Evolutionary conservation across 2,888 invertebrate species (phyloP), one percentile per base, ranked within the genome.

Genomic region (Tipula vernalis): DNA sequence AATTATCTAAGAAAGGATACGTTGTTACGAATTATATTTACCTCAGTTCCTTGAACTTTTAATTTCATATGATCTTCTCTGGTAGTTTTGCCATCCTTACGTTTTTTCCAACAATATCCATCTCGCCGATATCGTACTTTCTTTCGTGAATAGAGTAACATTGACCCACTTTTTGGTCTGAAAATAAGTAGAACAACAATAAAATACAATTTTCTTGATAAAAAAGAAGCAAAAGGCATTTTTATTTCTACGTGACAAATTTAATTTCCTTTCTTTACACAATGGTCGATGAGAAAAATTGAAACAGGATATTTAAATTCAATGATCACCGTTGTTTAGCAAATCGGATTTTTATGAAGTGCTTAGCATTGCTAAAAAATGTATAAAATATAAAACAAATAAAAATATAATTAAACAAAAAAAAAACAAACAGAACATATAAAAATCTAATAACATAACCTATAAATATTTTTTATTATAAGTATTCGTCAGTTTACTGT

Each of bases 61-160:
- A 99, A 94, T 92, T 99, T 99, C 99, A 99, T 99, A 92, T 99
- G 99, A 94, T 99, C 99, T 92, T 99, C 99, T 89, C 99, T 93
- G 87, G 98, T 98, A 88, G 98, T 98, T 93, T 98, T 98, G 36
- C 99, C 99, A 91, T 99, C 99, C 92, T 98, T 98, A 89, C 99
- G 93, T 90, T 98, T 98, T 93, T 99, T 99, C 99, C 99, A 99
- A 92, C 98, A 98, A 92, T 99, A 99, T 36, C 98, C 98, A 91
- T 99, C 99, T 87, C 98, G 94, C 91, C 98, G 94, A 93, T 99
- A 99, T 87, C 98, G 95, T 88, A 96, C 98, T 91, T 98, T 97
- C 93, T 98, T 98, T 87, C 98, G 94, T 91, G 97, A 98, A 94
- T 98, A 99, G 88, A 99, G 94, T 91, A 99, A 93, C 96, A 99